A percentile compares a stretch with the other conserved stretches of the same genome.
Evolutionary conservation across 2,888 invertebrate species (phyloP).

Genomic region (Eupithecia exiguata): DNA sequence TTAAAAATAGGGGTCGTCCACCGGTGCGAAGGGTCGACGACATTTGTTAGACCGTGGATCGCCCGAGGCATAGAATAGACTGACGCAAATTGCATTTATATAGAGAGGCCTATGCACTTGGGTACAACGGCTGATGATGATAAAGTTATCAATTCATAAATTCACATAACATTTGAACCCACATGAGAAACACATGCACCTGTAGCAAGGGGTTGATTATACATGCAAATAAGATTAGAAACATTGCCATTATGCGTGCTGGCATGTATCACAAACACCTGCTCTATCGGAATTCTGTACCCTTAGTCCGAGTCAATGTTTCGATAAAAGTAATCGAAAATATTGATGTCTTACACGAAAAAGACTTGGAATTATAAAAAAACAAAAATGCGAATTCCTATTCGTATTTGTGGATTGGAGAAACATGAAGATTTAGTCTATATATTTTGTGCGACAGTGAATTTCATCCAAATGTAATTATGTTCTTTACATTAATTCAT

Average conservation of each 20-base stretch:
- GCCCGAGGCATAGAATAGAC: not conserved
- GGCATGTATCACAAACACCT: not conserved
- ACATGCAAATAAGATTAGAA: not conserved
- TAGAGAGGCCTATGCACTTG: not conserved
- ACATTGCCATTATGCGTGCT: not conserved
- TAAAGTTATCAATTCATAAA: not conserved
- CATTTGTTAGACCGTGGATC: not conserved
- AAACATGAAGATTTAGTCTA: not conserved
- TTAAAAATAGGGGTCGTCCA: conserved; percentile 8
- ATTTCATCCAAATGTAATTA: not conserved
- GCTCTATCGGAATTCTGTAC: not conserved
- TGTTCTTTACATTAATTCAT: not conserved
- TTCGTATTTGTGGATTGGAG: too few relatives aligned
- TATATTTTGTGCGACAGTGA: not conserved
- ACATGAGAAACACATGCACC: not conserved
- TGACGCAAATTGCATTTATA: not conserved
- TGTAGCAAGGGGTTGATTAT: conserved; percentile 1
- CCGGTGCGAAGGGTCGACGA: not conserved
- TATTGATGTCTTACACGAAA: too few relatives aligned
- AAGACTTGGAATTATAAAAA: too few relatives aligned
- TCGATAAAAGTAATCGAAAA: too few relatives aligned
- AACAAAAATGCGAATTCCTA: too few relatives aligned
- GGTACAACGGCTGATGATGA: not conserved
- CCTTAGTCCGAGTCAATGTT: too few relatives aligned
- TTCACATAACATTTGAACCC: not conserved